These are phyloP conservation scores for Thaumetopoea pityocampa DNA, from an alignment of 1,140 invertebrate genomes.

Conservation along the genomic window DNA sequence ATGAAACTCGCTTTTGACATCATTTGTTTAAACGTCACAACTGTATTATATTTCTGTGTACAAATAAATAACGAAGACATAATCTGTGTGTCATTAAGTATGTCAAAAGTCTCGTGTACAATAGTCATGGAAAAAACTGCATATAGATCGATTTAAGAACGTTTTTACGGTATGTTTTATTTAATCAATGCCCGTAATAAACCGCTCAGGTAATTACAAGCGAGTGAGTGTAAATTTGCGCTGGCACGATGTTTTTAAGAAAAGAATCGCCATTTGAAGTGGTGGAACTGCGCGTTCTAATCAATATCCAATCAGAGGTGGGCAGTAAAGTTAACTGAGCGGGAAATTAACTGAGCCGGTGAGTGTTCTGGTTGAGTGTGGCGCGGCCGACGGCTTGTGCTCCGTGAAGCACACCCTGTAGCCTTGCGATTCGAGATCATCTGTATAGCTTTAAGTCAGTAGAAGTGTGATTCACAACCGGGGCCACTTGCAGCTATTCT, in stretches of 20 bases:
- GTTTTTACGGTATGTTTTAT: slow-evolving; percentile 59
- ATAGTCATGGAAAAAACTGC: too few species aligned
- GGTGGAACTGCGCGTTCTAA: slow-evolving; percentile 61
- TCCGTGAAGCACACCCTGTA: too few species aligned
- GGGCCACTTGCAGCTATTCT: too few species aligned
- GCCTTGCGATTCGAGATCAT: too few species aligned
- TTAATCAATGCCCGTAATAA: slow-evolving; percentile 56
- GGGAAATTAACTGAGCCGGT: slow-evolving; percentile 59
- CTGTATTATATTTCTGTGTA: too few species aligned
- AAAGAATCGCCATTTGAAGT: slow-evolving; percentile 60
- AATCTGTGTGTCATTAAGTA: too few species aligned
- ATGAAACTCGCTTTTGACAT: too few species aligned
- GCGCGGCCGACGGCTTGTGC: neutral
- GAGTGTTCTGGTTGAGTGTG: slow-evolving; percentile 19
- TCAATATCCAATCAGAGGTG: slow-evolving; percentile 69
- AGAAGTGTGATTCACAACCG: too few species aligned
- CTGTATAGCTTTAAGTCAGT: too few species aligned
- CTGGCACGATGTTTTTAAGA: slow-evolving; percentile 53
- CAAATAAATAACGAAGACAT: too few species aligned
- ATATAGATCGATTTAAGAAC: slow-evolving; percentile 22
- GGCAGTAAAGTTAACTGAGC: slow-evolving; percentile 71
- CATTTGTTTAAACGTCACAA: too few species aligned
- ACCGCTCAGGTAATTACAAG: slow-evolving; percentile 62
- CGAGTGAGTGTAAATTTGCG: slow-evolving; percentile 67
- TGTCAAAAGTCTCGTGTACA: too few species aligned